phyloP scores from a whole-genome alignment of 2,113 vertebrate species.

The Mustelus asterias region DNA sequence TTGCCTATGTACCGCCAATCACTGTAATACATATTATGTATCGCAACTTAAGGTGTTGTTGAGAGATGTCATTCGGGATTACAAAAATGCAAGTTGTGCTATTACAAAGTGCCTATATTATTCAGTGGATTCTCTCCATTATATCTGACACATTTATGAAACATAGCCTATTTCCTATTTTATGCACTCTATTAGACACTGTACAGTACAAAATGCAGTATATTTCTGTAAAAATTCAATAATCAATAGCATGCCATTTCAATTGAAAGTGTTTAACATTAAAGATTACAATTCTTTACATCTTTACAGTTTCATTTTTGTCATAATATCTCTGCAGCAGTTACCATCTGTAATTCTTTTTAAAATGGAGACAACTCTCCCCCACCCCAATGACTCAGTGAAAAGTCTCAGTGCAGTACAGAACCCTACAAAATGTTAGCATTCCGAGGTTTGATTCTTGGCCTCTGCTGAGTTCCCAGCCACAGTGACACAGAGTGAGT shows the following conservation, averaged over 20 bases:
- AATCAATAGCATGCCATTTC: background rate
- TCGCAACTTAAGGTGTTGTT: background rate
- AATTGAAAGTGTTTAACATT: background rate
- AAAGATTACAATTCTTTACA: background rate
- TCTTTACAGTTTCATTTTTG: background rate
- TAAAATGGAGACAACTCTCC: background rate
- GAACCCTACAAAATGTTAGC: background rate
- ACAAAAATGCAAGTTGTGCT: background rate
- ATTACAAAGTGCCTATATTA: background rate
- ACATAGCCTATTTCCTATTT: background rate
- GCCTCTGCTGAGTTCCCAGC: background rate
- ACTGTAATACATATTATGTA: background rate
- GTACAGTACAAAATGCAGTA: background rate
- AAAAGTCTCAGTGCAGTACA: background rate
- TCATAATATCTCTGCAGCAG: background rate
- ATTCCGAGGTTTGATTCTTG: background rate
- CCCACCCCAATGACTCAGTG: background rate
- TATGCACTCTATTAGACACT: background rate
- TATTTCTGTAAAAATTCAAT: background rate
- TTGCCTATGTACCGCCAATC: background rate
- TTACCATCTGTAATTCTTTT: background rate
- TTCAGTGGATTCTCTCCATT: background rate
- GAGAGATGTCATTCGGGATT: background rate
- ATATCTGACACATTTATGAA: background rate
- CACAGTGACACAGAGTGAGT: background rate